These are phyloP conservation scores for Monodelphis domestica DNA, from an alignment of 2,797 vertebrate species.

Conservation along the genomic window DNA sequence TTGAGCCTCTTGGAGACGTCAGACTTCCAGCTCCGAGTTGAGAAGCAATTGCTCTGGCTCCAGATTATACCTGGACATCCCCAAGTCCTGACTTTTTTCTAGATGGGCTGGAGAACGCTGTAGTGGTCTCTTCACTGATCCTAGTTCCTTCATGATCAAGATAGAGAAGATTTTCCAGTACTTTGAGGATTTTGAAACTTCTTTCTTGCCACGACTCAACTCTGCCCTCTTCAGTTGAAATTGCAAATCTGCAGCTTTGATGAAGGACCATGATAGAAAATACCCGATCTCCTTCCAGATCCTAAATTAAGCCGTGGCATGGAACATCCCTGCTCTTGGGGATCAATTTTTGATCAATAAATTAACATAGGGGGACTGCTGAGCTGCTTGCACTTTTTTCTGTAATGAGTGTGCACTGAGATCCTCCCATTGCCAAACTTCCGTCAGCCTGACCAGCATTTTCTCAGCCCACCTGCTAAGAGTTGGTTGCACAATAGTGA, in stretches of 20 bases:
- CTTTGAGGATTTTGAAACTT: neutral
- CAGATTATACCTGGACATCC: neutral
- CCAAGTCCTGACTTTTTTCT: neutral
- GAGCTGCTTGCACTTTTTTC: neutral
- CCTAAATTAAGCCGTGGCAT: neutral
- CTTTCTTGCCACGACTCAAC: neutral
- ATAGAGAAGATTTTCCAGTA: neutral
- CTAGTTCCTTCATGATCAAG: neutral
- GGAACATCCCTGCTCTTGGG: neutral
- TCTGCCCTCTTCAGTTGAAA: neutral
- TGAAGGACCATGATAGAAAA: neutral
- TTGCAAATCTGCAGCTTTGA: neutral
- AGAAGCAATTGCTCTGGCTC: neutral
- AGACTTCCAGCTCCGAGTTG: neutral
- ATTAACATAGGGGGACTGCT: neutral
- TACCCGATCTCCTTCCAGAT: neutral
- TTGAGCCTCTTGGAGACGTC: neutral
- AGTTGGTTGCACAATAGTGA: neutral
- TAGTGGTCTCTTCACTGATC: neutral
- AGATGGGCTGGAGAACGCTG: neutral
- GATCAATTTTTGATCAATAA: neutral
- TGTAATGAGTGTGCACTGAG: neutral
- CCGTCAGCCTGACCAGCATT: neutral
- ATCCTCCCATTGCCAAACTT: neutral
- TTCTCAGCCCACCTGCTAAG: neutral